Evolutionary conservation across 2,888 invertebrate genomes (phyloP), one percentile per base, ranked within the genome.

Genomic region (Folsomia manolachei): DNA sequence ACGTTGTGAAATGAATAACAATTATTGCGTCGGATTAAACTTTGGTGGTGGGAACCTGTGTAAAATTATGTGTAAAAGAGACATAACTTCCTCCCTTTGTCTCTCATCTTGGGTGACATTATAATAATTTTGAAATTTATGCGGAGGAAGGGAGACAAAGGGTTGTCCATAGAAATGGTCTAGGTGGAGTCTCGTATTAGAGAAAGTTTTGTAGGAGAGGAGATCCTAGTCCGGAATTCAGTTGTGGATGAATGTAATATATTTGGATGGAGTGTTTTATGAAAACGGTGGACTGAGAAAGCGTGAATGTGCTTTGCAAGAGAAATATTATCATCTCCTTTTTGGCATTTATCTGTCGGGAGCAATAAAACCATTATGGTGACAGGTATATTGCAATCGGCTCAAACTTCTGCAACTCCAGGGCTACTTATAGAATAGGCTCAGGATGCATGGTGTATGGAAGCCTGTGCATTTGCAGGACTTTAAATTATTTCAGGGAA

Each of bases 361-460:
- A 79, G 72, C 79, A 73, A 71, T 79, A 80, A 80, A 80, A 74
- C 80, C 79, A 79, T 80, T 78, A 80, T 71, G 78, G 72, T 80
- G 79, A 79, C 80, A 80, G 79, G 79, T 80, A 78, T 79, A 79
- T 75, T 74, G 70, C 70, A 75, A 69, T 76, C 75, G 69, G 73
- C 74, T 77, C 79, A 78, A 78, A 80, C 78, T 78, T n/a, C n/a
- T n/a, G n/a, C n/a, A n/a, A n/a, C n/a, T n/a, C n/a, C n/a, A n/a
- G n/a, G n/a, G n/a, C n/a, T n/a, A n/a, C n/a, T n/a, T n/a, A n/a
- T n/a, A n/a, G n/a, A n/a, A n/a, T n/a, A n/a, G n/a, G n/a, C n/a
- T n/a, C n/a, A n/a, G n/a, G n/a, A n/a, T n/a, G n/a, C n/a, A n/a
- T n/a, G n/a, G n/a, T n/a, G n/a, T n/a, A n/a, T n/a, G n/a, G n/a